phyloP scores from a whole-genome alignment of 30 jellyfish, hydroid and myxozoan species.

The Turritopsis rubra region DNA sequence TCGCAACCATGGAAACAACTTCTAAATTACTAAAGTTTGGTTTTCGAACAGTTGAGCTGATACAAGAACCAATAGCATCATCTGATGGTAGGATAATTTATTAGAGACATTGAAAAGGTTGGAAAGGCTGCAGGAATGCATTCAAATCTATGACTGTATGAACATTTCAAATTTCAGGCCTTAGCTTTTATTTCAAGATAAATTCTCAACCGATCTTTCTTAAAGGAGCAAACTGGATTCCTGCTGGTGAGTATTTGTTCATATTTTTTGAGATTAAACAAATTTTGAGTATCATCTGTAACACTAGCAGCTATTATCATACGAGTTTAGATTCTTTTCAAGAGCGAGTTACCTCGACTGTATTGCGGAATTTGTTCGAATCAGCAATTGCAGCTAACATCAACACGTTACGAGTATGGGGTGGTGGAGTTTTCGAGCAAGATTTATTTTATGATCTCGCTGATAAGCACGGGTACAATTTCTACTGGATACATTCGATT shows the following conservation, averaged over 20 bases:
- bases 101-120: no score
- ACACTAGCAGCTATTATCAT: not conserved
- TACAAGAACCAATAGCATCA: conserved; percentile 64
- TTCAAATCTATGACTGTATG: not conserved
- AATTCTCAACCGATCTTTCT: conserved; percentile 54
- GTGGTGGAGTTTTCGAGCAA: conserved; percentile 84
- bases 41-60: conserved; percentile 73
- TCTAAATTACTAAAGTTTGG: conserved; percentile 46
- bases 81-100: conserved; percentile 43
- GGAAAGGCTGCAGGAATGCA: not conserved
- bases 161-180: conserved; percentile 28
- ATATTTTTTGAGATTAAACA: not conserved
- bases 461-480: conserved; percentile 44
- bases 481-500: not conserved
- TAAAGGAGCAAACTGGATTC: conserved; percentile 94
- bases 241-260: conserved; percentile 38
- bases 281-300: not conserved
- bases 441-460: conserved; percentile 64
- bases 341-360: conserved; percentile 47
- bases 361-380: conserved; percentile 26
- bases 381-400: conserved; percentile 66
- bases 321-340: conserved; percentile 45
- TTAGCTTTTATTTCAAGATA: conserved; percentile 72
- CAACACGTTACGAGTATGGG: conserved; percentile 93
- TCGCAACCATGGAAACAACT: not conserved